Base-by-base conservation (phyloP, 1,140 invertebrate genomes). In the Chironomus striatipennis region DNA sequence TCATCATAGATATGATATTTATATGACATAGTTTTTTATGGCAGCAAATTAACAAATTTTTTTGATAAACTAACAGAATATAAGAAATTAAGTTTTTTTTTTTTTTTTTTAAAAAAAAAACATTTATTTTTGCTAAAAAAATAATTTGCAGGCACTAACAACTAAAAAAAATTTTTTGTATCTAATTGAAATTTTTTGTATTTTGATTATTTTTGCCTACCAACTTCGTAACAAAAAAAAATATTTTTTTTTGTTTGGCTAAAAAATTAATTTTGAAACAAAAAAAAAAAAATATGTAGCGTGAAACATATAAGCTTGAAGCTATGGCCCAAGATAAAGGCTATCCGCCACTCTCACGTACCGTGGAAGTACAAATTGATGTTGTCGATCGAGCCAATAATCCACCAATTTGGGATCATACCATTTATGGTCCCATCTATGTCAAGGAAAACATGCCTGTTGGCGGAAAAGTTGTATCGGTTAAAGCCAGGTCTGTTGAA, bases 351-450 rank as follows among this genome's bases (percentile, higher is more conserved):
- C 89, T 96, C 84, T 94, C 93, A 83, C 88, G 94, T 87, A 93
- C 93, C 83, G 95, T 97, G 85, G 95, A 96, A 86, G 94, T 97
- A 86, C 92, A 95, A 85, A 96, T 97, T 87, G 95, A 97, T 88
- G 94, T 97, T 86, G 95, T 97, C 87, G 94, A 97, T 87, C 91
- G 95, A 84, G 93, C 93, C 79, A 97, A 96, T 90, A 97, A 97
- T 88, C 94, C 95, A 84, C 95, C 95, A 84, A 91, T 97, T 83
- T 98, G 95, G 95, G 94, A 96, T 87, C 92, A 96, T 87, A 90
- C 90, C 82, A 90, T 94, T 84, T 98, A 97, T 88, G 94, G 94
- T 82, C 95, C 95, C 81, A 94, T 96, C 89, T 94, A 91, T 90
- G 93, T 96, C 87, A 93, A 94, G 90, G 95, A 98, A 89, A 96